phyloP scores from a whole-genome alignment of 2,113 vertebrate genomes.

The Lophochroa leadbeateri region DNA sequence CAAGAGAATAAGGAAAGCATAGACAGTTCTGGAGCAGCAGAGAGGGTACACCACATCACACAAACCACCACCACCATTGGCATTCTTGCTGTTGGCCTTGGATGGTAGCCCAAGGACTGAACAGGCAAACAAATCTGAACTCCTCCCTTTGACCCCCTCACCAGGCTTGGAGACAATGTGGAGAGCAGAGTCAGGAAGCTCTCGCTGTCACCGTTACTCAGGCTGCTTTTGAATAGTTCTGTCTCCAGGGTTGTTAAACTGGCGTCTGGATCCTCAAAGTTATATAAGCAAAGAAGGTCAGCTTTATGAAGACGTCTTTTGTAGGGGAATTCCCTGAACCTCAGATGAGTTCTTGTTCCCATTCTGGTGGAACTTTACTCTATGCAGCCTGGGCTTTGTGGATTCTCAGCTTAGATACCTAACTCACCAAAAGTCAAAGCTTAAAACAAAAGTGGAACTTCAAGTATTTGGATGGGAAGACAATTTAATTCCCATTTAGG shows the following conservation, averaged over 20 bases:
- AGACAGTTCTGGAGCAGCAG: neutral
- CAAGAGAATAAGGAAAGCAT: conserved; percentile 28
- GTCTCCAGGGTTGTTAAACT: neutral
- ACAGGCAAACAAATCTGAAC: neutral
- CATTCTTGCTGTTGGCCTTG: conserved; percentile 46
- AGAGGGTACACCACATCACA: conserved; percentile 62
- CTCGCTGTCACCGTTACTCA: neutral
- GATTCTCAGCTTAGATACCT: neutral
- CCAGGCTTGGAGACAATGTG: neutral
- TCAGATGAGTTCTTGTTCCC: neutral
- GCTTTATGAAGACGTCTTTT: neutral
- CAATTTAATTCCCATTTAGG: neutral
- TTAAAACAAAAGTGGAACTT: neutral
- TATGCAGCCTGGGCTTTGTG: neutral
- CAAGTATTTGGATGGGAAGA: neutral
- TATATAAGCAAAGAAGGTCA: rapidly evolving
- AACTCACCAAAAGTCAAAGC: neutral
- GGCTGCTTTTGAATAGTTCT: neutral
- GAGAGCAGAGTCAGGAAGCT: neutral
- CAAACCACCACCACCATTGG: neutral
- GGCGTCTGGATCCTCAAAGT: neutral
- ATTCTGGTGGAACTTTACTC: neutral
- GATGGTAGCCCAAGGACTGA: conserved; percentile 31
- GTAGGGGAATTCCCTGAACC: neutral
- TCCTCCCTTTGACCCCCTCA: neutral